Percentiles rank a stretch among this genome's conserved stretches.
Evolutionary conservation across 2,888 invertebrate species (phyloP).

Genomic region (Lasius platythorax): DNA sequence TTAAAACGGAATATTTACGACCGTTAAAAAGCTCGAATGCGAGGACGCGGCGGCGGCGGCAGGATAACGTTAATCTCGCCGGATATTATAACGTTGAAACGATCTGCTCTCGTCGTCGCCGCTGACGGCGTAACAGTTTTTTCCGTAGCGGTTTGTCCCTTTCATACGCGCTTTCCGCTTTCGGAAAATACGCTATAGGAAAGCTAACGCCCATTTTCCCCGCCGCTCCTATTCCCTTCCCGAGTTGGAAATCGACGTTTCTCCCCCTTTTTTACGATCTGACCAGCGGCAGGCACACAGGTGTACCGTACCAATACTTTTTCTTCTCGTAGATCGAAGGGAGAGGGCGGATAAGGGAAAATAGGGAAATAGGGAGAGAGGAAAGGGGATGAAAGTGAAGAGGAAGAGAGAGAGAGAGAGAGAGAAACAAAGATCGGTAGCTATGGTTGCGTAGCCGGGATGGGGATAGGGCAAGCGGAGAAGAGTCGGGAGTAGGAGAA

Average conservation of each 20-base stretch:
- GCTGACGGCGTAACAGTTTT: not conserved
- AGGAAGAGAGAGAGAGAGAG: slow-evolving; percentile 26
- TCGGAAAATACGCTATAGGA: slow-evolving; percentile 52
- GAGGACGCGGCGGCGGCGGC: slow-evolving; percentile 2
- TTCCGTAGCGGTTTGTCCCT: slow-evolving; percentile 40
- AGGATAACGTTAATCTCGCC: slow-evolving; percentile 51
- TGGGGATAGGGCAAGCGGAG: slow-evolving; percentile 32
- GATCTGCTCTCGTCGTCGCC: slow-evolving; percentile 27
- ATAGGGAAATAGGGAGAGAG: slow-evolving; percentile 20
- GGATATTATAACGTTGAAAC: slow-evolving; percentile 56
- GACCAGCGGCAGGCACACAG: slow-evolving; percentile 69
- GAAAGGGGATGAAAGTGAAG: slow-evolving; percentile 3
- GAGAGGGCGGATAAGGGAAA: slow-evolving; percentile 45
- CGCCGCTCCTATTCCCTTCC: slow-evolving; percentile 42
- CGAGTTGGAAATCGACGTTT: slow-evolving; percentile 67
- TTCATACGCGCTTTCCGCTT: slow-evolving; percentile 10
- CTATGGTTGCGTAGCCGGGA: slow-evolving; percentile 69
- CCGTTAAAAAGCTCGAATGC: slow-evolving; percentile 30
- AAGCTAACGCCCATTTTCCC: slow-evolving; percentile 72
- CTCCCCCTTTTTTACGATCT: slow-evolving; percentile 68
- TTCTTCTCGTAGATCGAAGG: slow-evolving; percentile 61
- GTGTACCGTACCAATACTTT: slow-evolving; percentile 77
- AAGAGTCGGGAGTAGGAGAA: slow-evolving; percentile 69
- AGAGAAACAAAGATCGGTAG: slow-evolving; percentile 56
- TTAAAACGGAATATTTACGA: slow-evolving; percentile 49